Evolutionary conservation across 2,888 invertebrate genomes (phyloP).

Genomic region (Catocala fraxini): DNA sequence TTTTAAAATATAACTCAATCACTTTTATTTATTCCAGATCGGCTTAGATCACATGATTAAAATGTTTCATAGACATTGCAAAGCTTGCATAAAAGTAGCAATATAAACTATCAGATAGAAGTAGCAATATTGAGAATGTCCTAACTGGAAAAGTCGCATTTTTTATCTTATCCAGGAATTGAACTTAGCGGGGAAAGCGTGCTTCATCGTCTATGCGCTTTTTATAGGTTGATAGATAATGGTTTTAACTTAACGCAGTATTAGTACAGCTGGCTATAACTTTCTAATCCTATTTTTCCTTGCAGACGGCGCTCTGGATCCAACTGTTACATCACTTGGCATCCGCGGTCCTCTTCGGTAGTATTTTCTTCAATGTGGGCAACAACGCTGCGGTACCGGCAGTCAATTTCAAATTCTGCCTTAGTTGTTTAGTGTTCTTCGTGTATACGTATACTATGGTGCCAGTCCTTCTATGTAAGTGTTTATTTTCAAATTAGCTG

Average conservation of each 20-base stretch:
- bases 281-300: conserved; percentile 18
- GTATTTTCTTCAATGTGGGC: conserved; percentile 87
- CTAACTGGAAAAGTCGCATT: no score
- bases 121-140: no score
- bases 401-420: conserved; percentile 88
- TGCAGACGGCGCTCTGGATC: conserved; percentile 84
- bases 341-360: conserved; percentile 85
- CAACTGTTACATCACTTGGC: conserved; percentile 86
- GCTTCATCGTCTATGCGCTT: no score
- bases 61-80: not conserved
- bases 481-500: not conserved
- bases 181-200: no score
- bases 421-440: conserved; percentile 88
- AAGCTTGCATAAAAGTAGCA: not conserved
- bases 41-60: not conserved
- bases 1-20: not conserved
- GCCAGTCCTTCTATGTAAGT: conserved; percentile 89
- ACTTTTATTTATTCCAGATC: not conserved
- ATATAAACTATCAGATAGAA: conserved; percentile 25
- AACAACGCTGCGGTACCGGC: conserved; percentile 86
- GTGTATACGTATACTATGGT: conserved; percentile 90
- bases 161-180: no score
- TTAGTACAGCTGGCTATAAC: not conserved
- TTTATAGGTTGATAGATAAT: no score
- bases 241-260: not conserved